phyloP scores from a whole-genome alignment of 2,797 vertebrate species.

The Podargus strigoides region DNA sequence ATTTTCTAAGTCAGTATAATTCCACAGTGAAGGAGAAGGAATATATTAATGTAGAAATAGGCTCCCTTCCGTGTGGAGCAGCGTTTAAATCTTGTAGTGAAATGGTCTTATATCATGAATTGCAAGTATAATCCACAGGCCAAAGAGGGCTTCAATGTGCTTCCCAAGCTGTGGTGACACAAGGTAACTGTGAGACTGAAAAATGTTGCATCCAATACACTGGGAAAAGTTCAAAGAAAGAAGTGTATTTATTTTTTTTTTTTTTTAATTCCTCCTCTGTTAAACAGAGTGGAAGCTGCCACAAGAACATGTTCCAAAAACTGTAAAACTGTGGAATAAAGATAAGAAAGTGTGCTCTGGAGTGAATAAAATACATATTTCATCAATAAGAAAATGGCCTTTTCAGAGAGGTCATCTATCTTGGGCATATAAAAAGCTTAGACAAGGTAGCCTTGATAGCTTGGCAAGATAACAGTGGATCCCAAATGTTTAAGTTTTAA shows the following conservation, averaged over 20 bases:
- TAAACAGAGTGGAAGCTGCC: not conserved
- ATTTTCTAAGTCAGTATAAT: conserved; percentile 32
- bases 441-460: not conserved
- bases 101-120: not conserved
- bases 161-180: not conserved
- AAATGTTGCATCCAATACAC: not conserved
- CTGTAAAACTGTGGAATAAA: not conserved
- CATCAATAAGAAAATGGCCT: not conserved
- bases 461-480: not conserved
- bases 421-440: not conserved
- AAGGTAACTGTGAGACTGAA: not conserved
- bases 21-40: not conserved
- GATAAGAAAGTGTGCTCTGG: not conserved
- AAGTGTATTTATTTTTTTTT: too few relatives aligned
- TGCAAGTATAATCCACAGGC: not conserved
- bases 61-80: not conserved
- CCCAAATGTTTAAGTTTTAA: not conserved
- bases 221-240: not conserved
- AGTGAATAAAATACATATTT: not conserved
- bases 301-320: not conserved
- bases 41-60: conserved; percentile 2
- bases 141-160: not conserved
- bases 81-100: not conserved
- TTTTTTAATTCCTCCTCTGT: not conserved
- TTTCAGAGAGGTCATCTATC: not conserved